Evolutionary conservation across 2,888 invertebrate species (phyloP), one percentile per base, ranked within the genome.

Genomic region (Ophion obscuratus): DNA sequence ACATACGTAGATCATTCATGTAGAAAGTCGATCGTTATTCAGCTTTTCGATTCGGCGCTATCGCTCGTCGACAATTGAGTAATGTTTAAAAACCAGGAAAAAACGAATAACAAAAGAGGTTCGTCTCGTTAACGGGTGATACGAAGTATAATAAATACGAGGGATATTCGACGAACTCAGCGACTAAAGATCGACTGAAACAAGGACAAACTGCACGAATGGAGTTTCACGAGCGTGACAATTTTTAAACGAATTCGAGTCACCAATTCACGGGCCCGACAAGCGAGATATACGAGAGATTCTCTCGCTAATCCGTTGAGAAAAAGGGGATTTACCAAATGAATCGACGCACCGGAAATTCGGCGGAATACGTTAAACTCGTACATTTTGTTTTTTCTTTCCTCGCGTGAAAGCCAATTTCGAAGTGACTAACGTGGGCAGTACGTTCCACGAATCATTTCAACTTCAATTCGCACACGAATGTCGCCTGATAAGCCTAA

Each of bases 401-500:
- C 31, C 11, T 11, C 0, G 24, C 47, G 10, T 14, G 2, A 11
- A 10, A 14, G 11, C 7, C 47, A 47, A 47, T 47, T 11, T 47
- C 47, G 47, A 47, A 47, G 44, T 17, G 61, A 47, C 9, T 3
- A 59, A 31, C 20, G 36, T n/a, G 6, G 31, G 9, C 53, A n/a
- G 14, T n/a, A 66, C 47, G 9, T 53, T 64, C 53, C 10, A 24
- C 20, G 40, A 24, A 44, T 64, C 36, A 20, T 20, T 61, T 11
- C 53, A 78, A 73, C 64, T 79, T 66, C 74, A 66, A 68, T 57
- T 77, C 67, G 27, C 31, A 75, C 36, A 78, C 74, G 31, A 67
- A 82, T 81, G 67, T 71, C 76, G 79, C 47, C 40, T 68, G 79
- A 80, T 77, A 77, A 85, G 68, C 57, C 77, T 76, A 76, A 24